phyloP scores from a whole-genome alignment of 1,140 invertebrate genomes.

The Caenorhabditis inopinata region DNA sequence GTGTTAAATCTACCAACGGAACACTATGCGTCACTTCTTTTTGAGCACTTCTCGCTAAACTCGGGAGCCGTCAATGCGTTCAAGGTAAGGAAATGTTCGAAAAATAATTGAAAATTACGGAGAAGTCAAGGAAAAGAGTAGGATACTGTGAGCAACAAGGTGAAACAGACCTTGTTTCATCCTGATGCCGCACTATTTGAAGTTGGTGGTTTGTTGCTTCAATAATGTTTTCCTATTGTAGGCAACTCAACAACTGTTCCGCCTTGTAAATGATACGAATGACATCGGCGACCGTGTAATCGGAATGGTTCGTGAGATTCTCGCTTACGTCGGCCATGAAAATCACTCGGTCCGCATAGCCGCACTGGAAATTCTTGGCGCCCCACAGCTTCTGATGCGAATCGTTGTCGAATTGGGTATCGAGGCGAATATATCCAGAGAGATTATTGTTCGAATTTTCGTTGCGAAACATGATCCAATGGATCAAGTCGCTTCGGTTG shows the following conservation, averaged over 20 bases:
- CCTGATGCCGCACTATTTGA: no score
- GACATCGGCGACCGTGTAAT: slow-evolving; percentile 18
- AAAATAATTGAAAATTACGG: background rate
- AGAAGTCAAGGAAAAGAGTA: background rate
- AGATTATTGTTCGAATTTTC: slow-evolving; percentile 19
- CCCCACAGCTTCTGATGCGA: slow-evolving; percentile 35
- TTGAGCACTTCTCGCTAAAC: slow-evolving; percentile 4
- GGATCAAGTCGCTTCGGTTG: background rate
- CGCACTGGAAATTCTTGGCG: slow-evolving; percentile 29
- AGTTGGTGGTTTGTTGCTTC: no score
- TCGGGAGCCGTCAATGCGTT: background rate
- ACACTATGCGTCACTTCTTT: slow-evolving; percentile 14
- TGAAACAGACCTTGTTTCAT: no score
- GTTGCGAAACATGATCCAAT: slow-evolving; percentile 19
- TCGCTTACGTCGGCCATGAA: slow-evolving; percentile 27
- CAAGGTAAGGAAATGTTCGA: background rate
- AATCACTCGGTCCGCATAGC: slow-evolving; percentile 24
- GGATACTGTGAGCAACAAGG: no score
- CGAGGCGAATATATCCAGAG: background rate
- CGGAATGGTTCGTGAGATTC: slow-evolving; percentile 13
- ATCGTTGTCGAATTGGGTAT: slow-evolving; percentile 24
- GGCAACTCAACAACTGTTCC: slow-evolving; percentile 9
- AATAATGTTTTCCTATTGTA: no score
- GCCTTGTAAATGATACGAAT: slow-evolving; percentile 33
- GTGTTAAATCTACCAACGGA: slow-evolving; percentile 32